These are phyloP conservation scores for Lepidochrysops patricia DNA, from an alignment of 2,888 invertebrate species.

Conservation along the genomic window DNA sequence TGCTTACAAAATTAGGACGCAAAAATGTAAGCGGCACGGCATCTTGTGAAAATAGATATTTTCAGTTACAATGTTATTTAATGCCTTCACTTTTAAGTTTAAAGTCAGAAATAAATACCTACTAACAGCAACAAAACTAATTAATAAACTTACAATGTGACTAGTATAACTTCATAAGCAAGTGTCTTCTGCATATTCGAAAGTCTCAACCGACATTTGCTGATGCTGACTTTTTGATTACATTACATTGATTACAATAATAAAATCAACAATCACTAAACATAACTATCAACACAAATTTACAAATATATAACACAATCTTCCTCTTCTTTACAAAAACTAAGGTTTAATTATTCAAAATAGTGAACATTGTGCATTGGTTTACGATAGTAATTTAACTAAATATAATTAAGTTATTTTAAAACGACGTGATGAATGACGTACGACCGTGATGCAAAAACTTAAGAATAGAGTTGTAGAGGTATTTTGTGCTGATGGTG, in stretches of 20 bases:
- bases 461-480: background rate
- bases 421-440: background rate
- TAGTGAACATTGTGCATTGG: background rate
- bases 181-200: background rate
- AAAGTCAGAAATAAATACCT: background rate
- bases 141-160: background rate
- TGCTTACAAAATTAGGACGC: background rate
- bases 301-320: background rate
- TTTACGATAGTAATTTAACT: background rate
- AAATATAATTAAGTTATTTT: background rate
- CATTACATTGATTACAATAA: background rate
- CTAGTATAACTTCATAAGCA: background rate
- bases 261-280: background rate
- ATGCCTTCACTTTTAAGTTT: background rate
- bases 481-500: slow-evolving; percentile 5
- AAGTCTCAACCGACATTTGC: background rate
- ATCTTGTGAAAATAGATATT: background rate
- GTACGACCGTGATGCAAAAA: background rate
- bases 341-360: background rate
- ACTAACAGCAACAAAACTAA: background rate
- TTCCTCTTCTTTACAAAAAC: background rate
- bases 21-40: background rate
- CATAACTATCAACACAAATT: background rate
- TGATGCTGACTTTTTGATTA: no score
- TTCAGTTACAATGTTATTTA: background rate